A percentile compares a stretch with the other conserved stretches of the same genome.
These are phyloP conservation scores for Propithecus perrieri DNA, from an alignment of 2,797 vertebrate genomes.

Conservation along the genomic window DNA sequence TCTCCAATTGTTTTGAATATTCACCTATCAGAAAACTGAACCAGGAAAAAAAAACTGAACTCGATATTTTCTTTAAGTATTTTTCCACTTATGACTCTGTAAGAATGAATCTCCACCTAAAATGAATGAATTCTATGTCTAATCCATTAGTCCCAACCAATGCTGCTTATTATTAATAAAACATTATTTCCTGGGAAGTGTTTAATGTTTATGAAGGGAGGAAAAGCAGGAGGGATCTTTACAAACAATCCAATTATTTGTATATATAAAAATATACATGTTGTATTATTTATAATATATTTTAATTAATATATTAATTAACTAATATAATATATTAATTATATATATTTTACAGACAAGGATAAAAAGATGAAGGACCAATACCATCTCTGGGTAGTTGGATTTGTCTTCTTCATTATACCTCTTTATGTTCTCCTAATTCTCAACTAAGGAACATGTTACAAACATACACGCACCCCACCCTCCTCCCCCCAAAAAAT, in stretches of 20 bases:
- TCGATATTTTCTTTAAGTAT: not conserved
- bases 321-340: too few species aligned
- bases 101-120: conserved; percentile 15
- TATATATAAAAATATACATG: not conserved
- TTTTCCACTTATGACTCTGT: not conserved
- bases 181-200: not conserved
- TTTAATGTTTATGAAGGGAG: not conserved
- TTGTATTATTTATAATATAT: too few species aligned
- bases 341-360: not conserved
- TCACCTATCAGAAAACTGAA: not conserved
- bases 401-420: not conserved
- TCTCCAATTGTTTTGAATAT: not conserved
- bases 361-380: not conserved
- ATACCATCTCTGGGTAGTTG: not conserved
- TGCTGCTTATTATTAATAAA: not conserved
- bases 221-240: not conserved
- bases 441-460: not conserved
- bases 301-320: too few species aligned
- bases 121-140: conserved; percentile 16
- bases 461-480: not conserved
- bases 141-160: not conserved
- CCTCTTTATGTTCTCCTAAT: conserved; percentile 11
- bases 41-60: conserved; percentile 8
- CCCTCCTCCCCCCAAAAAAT: not conserved
- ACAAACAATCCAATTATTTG: not conserved